Percentiles rank a stretch among this genome's conserved stretches.
These are phyloP conservation scores for Dallia pectoralis DNA, from an alignment of 2,797 vertebrate genomes.

Conservation along the genomic window DNA sequence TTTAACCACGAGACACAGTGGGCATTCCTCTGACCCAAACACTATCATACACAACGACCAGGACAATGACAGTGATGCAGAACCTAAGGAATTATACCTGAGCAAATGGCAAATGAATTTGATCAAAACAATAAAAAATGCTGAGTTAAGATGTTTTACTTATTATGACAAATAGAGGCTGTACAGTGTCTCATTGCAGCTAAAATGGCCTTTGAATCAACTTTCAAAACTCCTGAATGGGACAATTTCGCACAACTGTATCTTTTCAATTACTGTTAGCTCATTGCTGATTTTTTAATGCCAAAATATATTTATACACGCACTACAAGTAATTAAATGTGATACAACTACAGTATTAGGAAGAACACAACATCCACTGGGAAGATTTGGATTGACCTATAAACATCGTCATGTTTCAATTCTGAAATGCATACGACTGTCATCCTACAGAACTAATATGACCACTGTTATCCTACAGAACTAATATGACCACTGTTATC, in stretches of 20 bases:
- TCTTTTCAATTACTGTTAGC: background rate
- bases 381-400: constrained; percentile 9
- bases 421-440: constrained; percentile 43
- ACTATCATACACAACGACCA: constrained; percentile 62
- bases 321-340: background rate
- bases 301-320: no score
- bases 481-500: constrained; percentile 47
- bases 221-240: background rate
- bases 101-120: constrained; percentile 47
- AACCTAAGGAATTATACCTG: constrained; percentile 56
- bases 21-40: constrained; percentile 56
- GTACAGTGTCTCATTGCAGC: constrained; percentile 2
- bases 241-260: background rate
- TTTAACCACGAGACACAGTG: constrained; percentile 50
- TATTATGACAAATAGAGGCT: constrained; percentile 46
- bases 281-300: background rate
- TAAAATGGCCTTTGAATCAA: background rate
- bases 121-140: constrained; percentile 65
- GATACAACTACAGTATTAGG: background rate
- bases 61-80: constrained; percentile 71
- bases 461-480: constrained; percentile 42
- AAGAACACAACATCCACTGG: background rate
- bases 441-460: constrained; percentile 50
- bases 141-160: constrained; percentile 68
- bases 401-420: constrained; percentile 35